Percentiles rank a stretch among this genome's conserved stretches.
These are phyloP conservation scores for Amblyopsis hoosieri DNA, from an alignment of 2,797 vertebrate genomes.

Conservation along the genomic window DNA sequence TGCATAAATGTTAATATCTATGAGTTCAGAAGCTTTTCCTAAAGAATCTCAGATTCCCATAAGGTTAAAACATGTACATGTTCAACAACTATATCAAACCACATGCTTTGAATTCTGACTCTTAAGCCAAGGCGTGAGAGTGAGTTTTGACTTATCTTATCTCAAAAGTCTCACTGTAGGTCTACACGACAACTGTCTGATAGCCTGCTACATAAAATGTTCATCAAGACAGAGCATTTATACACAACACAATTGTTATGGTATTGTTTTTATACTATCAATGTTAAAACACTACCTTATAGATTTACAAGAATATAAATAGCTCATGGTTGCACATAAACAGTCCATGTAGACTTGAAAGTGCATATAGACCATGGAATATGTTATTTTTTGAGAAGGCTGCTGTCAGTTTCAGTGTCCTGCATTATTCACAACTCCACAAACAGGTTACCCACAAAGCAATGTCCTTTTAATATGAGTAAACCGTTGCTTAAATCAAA, in stretches of 20 bases:
- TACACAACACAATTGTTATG: too few species aligned
- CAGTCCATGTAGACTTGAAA: conserved; percentile 19
- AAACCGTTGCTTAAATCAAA: conserved; percentile 46
- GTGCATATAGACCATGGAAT: conserved; percentile 11
- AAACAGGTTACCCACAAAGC: conserved; percentile 21
- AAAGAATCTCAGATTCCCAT: conserved; percentile 31
- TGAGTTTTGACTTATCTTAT: conserved; percentile 20
- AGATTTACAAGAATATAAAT: conserved; percentile 14
- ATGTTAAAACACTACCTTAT: conserved; percentile 8
- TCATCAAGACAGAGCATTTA: too few species aligned
- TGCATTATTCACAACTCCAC: conserved; percentile 40
- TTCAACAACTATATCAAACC: conserved; percentile 34
- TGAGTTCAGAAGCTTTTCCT: conserved; percentile 18
- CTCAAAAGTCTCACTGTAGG: not conserved
- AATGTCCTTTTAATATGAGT: conserved; percentile 41
- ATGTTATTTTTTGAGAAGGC: conserved; percentile 9
- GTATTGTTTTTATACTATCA: too few species aligned
- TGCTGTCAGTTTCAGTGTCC: conserved; percentile 36
- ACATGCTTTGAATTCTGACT: conserved; percentile 21
- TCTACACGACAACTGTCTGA: not conserved
- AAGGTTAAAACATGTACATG: conserved; percentile 36
- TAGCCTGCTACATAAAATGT: too few species aligned
- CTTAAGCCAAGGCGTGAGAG: conserved; percentile 35
- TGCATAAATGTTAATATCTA: conserved; percentile 36
- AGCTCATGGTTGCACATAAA: conserved; percentile 24